A percentile compares a stretch with the other conserved stretches of the same genome.
Conservation (phyloP, 2,888 invertebrate genomes). For the Cataglyphis altisquamis region DNA sequence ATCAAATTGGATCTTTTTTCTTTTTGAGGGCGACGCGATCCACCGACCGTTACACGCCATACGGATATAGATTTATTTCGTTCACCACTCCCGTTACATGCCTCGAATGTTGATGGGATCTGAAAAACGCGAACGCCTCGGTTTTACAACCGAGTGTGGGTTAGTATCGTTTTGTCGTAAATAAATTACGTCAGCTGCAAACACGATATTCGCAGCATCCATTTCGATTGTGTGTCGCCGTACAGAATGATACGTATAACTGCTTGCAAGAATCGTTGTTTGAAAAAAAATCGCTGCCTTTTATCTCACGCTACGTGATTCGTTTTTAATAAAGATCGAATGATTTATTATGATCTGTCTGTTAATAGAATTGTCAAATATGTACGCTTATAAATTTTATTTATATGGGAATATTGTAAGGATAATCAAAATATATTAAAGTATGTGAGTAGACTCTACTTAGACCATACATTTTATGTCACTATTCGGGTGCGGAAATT, state of each 20-base stretch:
- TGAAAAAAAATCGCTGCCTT: neutral
- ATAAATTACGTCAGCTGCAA: conserved; percentile 28
- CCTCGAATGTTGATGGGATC: conserved; percentile 41
- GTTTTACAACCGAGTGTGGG: conserved; percentile 17
- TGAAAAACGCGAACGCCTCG: conserved; percentile 20
- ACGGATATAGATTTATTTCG: conserved; percentile 45
- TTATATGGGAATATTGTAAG: neutral
- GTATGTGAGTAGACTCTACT: neutral
- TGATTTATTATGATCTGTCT: neutral
- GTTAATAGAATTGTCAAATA: neutral
- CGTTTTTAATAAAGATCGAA: neutral
- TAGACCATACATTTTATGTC: too few species aligned
- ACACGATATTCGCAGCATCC: neutral
- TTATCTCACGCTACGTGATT: neutral
- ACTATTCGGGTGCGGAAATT: neutral
- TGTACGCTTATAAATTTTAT: neutral
- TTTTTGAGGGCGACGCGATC: neutral
- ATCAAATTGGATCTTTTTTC: conserved; percentile 20
- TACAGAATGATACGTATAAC: neutral
- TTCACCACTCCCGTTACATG: conserved; percentile 23
- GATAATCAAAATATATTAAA: neutral
- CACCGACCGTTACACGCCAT: conserved; percentile 8
- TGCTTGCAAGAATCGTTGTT: neutral
- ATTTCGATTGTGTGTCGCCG: conserved; percentile 4
- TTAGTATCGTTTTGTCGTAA: conserved; percentile 35